These are phyloP conservation scores for Helogale parvula DNA, from an alignment of 2,113 vertebrate genomes.

Conservation along the genomic window DNA sequence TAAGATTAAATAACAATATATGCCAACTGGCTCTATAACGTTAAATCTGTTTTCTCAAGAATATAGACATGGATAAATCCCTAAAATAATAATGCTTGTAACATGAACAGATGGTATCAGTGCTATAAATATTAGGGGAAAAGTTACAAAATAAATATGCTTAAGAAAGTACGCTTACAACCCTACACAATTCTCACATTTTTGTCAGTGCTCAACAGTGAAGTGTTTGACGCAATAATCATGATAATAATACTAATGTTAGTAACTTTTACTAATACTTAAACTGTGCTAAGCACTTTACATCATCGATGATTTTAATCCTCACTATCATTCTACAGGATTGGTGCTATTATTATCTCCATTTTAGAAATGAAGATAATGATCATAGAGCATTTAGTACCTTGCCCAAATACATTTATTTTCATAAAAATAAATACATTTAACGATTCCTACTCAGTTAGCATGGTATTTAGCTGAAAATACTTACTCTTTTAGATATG, in stretches of 20 bases:
- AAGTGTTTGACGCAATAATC: background rate
- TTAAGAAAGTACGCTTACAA: background rate
- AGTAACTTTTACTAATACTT: background rate
- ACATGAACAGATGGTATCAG: constrained; percentile 63
- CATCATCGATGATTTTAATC: background rate
- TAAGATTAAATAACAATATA: constrained; percentile 56
- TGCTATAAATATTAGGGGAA: constrained; percentile 66
- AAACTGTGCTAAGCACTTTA: background rate
- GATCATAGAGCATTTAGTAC: background rate
- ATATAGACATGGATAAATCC: constrained; percentile 48
- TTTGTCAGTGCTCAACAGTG: background rate
- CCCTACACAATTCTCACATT: background rate
- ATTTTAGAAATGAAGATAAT: constrained; percentile 14
- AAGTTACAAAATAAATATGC: constrained; percentile 51
- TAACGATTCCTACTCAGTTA: background rate
- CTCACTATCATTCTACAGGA: background rate
- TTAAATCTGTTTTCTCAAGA: constrained; percentile 60
- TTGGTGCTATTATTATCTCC: background rate
- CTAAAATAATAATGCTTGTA: constrained; percentile 59
- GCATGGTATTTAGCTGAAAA: background rate
- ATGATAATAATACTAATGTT: background rate
- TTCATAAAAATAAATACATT: background rate
- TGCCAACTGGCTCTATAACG: constrained; percentile 47
- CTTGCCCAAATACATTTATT: background rate
- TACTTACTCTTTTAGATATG: background rate